Evolutionary conservation across 1,140 invertebrate species (phyloP).

Genomic region (Caenorhabditis brenneri): DNA sequence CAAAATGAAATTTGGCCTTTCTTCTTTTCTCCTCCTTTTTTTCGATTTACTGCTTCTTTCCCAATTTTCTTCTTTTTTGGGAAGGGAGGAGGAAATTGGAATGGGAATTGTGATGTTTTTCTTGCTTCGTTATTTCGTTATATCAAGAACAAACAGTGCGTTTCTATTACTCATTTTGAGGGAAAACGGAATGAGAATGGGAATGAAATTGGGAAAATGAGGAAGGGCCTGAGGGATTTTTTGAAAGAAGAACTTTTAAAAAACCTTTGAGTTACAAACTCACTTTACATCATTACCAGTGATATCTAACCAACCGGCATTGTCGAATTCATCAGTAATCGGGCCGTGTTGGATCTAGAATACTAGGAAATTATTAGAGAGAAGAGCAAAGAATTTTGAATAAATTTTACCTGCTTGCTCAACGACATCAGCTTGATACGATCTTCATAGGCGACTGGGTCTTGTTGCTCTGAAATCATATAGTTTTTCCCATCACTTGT

Average conservation of each 20-base stretch:
- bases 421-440: conserved; percentile 53
- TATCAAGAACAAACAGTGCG: background rate
- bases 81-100: background rate
- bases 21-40: background rate
- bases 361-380: background rate
- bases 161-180: no score
- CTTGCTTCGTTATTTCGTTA: background rate
- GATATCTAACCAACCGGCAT: conserved; percentile 51
- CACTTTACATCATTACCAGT: conserved; percentile 43
- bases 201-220: background rate
- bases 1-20: conserved; percentile 20
- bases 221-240: no score
- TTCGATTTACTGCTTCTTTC: background rate
- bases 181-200: background rate
- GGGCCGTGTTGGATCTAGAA: conserved; percentile 37
- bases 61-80: conserved; percentile 17
- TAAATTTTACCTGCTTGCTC: conserved; percentile 53
- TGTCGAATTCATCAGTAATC: conserved; percentile 25
- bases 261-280: background rate
- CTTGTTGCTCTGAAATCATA: conserved; percentile 13
- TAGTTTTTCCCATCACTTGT: background rate
- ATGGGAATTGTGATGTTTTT: conserved; percentile 1
- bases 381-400: no score
- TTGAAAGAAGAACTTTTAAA: no score
- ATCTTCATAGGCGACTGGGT: conserved; percentile 48